phyloP scores from a whole-genome alignment of 2,797 vertebrate species.

The Chrysocyon brachyurus region DNA sequence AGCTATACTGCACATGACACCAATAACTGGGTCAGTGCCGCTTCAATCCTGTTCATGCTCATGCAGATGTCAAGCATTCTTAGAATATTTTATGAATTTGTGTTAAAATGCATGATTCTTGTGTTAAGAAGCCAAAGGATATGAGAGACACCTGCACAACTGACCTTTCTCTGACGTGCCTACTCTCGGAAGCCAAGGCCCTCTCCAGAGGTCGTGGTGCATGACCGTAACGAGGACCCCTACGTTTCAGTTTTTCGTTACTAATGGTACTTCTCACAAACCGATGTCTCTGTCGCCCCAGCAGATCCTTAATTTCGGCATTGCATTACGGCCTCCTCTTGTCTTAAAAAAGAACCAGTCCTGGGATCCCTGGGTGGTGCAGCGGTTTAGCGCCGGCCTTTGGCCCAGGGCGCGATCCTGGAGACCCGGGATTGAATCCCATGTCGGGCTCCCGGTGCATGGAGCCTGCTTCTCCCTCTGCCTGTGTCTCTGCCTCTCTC shows the following conservation, averaged over 20 bases:
- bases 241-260: neutral
- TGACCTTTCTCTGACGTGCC: neutral
- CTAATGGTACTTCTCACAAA: neutral
- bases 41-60: constrained; percentile 34
- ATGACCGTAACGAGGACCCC: neutral
- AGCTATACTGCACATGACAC: neutral
- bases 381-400: no score
- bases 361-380: no score
- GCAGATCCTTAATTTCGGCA: constrained; percentile 28
- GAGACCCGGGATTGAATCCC: no score
- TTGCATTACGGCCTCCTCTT: neutral
- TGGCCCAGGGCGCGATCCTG: no score
- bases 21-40: constrained; percentile 9
- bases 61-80: constrained; percentile 25
- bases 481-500: no score
- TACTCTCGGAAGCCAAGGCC: constrained; percentile 39
- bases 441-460: no score
- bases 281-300: constrained; percentile 31
- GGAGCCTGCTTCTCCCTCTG: no score
- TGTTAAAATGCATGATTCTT: constrained; percentile 32
- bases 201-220: neutral
- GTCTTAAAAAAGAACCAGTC: constrained; percentile 13
- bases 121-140: neutral
- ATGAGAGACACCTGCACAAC: neutral
- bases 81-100: constrained; percentile 37